phyloP scores from a whole-genome alignment of 2,797 vertebrate genomes.

The Acanthurus lineatus region DNA sequence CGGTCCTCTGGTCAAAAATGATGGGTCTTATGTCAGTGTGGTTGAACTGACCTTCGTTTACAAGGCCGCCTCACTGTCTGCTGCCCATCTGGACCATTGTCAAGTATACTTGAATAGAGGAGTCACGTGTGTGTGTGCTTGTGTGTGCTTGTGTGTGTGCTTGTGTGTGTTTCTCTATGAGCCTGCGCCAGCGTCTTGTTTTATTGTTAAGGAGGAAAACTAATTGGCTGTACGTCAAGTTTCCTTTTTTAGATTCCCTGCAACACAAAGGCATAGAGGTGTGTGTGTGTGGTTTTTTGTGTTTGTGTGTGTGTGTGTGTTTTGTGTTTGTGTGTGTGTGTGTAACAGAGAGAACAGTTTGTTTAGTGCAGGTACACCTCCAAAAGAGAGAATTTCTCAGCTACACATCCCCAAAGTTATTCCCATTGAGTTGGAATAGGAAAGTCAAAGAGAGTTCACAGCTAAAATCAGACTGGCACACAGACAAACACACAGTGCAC shows the following conservation, averaged over 20 bases:
- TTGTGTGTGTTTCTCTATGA: slow-evolving; percentile 44
- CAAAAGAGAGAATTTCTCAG: slow-evolving; percentile 32
- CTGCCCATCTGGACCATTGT: slow-evolving; percentile 67
- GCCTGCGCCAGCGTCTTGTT: slow-evolving; percentile 61
- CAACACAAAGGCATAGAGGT: slow-evolving; percentile 41
- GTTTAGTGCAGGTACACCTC: slow-evolving; percentile 26
- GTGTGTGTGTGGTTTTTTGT: slow-evolving; percentile 23
- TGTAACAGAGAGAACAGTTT: not conserved
- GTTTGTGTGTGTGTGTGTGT: slow-evolving; percentile 28
- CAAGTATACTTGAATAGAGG: slow-evolving; percentile 54
- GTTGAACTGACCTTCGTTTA: slow-evolving; percentile 39
- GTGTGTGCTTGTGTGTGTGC: slow-evolving; percentile 19
- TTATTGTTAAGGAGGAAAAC: slow-evolving; percentile 72
- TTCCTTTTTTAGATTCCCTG: slow-evolving; percentile 56
- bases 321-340: not conserved
- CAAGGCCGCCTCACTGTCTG: slow-evolving; percentile 51
- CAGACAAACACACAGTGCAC: slow-evolving; percentile 2
- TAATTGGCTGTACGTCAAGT: slow-evolving; percentile 62
- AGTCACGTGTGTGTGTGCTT: slow-evolving; percentile 12
- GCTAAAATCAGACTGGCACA: not conserved
- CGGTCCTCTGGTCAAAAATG: slow-evolving; percentile 43
- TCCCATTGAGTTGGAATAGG: slow-evolving; percentile 23
- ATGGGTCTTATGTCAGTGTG: slow-evolving; percentile 36
- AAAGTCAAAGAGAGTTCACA: slow-evolving; percentile 42
- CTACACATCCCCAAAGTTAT: slow-evolving; percentile 22